A percentile compares a stretch with the other conserved stretches of the same genome.
Conservation (phyloP, 2,888 invertebrate species). For the Acleris laterana region DNA sequence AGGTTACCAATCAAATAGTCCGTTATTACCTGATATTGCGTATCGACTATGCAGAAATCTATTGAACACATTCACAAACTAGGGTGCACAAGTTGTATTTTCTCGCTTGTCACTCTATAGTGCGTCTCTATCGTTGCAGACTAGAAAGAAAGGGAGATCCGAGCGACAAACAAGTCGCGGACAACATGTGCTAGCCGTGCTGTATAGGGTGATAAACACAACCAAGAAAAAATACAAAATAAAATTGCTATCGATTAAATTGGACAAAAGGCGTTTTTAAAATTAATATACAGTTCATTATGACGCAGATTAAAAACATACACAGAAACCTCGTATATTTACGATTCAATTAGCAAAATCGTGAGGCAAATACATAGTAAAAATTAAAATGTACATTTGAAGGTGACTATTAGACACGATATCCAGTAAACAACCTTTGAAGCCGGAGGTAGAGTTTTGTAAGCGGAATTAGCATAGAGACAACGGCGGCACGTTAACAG, state of each 20-base stretch:
- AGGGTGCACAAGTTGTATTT: no score
- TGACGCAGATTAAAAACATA: not conserved
- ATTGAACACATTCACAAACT: not conserved
- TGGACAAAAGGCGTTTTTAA: not conserved
- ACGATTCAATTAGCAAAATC: constrained; percentile 1
- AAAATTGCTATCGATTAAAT: constrained; percentile 1
- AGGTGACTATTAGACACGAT: constrained; percentile 40
- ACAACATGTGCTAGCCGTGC: no score
- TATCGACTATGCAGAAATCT: constrained; percentile 1
- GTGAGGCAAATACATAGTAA: constrained; percentile 4
- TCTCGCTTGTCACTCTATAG: no score
- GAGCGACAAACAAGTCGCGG: no score
- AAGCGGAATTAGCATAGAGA: constrained; percentile 62
- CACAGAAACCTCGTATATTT: no score
- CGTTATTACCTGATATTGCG: not conserved
- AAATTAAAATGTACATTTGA: constrained; percentile 15
- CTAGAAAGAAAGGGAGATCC: no score
- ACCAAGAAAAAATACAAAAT: not conserved
- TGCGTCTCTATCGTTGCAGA: no score
- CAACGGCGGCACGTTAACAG: constrained; percentile 50
- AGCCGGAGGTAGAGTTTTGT: constrained; percentile 56
- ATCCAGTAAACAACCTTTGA: constrained; percentile 55
- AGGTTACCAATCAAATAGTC: not conserved
- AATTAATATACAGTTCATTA: constrained; percentile 2
- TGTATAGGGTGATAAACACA: not conserved